Conservation (phyloP, 2,113 vertebrate genomes). For the Cyrtonyx montezumae region DNA sequence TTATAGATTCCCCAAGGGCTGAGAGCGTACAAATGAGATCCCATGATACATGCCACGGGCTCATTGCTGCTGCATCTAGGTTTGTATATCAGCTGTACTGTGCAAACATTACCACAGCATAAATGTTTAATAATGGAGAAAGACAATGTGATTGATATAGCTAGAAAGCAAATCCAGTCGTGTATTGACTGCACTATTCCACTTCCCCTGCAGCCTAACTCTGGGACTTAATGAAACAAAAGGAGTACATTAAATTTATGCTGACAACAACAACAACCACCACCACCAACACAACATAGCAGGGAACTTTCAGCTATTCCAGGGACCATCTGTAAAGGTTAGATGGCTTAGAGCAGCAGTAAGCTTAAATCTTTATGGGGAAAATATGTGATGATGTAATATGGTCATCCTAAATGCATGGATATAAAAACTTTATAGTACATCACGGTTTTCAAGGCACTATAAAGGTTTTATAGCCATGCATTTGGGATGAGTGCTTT, state of each 20-base stretch:
- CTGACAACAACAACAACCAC: conserved; percentile 63
- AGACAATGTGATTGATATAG: conserved; percentile 41
- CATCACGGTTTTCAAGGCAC: conserved; percentile 5
- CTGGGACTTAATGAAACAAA: conserved; percentile 66
- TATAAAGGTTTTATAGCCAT: conserved; percentile 46
- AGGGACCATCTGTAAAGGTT: conserved; percentile 16
- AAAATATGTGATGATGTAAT: conserved; percentile 43
- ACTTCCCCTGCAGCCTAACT: conserved; percentile 29
- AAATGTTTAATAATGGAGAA: conserved; percentile 48
- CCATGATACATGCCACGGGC: neutral
- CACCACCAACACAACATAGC: neutral
- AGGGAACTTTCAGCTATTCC: neutral
- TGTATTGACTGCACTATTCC: neutral
- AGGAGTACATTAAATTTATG: conserved; percentile 64
- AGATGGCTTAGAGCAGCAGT: neutral
- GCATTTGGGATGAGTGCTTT: conserved; percentile 37
- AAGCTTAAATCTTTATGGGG: conserved; percentile 18
- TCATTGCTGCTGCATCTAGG: neutral
- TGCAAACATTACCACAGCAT: conserved; percentile 26
- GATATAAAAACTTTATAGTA: conserved; percentile 39
- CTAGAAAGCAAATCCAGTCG: conserved; percentile 47
- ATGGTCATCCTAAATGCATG: conserved; percentile 34
- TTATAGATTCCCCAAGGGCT: neutral
- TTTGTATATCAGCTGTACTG: neutral
- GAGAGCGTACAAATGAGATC: neutral